phyloP scores from a whole-genome alignment of 23 tunicate genomes.

The Phallusia fumigata region DNA sequence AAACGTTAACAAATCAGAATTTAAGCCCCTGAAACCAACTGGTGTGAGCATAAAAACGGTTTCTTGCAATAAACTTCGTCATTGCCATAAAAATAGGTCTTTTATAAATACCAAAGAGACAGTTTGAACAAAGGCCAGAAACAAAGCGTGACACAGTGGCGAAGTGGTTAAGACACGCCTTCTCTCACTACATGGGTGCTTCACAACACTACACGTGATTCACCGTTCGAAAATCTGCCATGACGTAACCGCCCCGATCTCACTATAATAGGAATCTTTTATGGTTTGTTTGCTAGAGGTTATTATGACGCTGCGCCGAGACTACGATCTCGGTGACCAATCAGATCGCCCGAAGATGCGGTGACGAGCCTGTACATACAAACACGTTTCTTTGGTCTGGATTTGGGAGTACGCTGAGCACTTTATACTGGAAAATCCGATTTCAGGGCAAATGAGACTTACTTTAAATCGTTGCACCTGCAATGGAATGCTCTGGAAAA shows the following conservation, averaged over 20 bases:
- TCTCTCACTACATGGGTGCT: no score
- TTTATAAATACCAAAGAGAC: no score
- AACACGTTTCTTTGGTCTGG: background rate
- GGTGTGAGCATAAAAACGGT: no score
- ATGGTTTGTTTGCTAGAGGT: background rate
- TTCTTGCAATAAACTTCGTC: no score
- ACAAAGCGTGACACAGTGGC: no score
- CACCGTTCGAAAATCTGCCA: background rate
- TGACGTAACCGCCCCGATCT: background rate
- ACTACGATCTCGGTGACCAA: background rate
- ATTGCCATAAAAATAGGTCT: no score
- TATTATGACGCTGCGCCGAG: constrained; percentile 1
- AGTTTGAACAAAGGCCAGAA: no score
- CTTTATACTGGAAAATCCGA: background rate
- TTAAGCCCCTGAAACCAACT: no score
- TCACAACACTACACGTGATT: background rate
- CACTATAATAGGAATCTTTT: background rate
- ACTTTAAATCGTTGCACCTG: no score
- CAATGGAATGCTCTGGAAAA: no score
- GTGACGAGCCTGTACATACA: background rate
- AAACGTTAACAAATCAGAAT: no score
- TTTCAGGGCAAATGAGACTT: background rate
- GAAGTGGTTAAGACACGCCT: no score
- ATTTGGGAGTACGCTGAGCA: background rate
- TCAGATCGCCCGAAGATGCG: background rate